phyloP scores from a whole-genome alignment of 2,113 vertebrate species.

The Strix aluco region DNA sequence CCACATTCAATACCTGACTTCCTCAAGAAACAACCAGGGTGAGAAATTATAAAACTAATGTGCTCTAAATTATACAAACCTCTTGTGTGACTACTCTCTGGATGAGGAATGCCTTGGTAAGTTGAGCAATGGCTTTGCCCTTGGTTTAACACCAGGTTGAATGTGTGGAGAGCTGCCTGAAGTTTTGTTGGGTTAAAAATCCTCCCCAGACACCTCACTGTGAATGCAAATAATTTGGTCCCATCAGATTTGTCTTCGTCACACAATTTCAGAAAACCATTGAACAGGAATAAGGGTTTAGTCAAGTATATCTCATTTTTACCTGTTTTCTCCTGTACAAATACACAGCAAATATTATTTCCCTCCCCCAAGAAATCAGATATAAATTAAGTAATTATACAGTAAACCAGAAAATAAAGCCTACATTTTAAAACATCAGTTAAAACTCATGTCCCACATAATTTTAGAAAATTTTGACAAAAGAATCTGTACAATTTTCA shows the following conservation, averaged over 20 bases:
- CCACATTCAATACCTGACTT: neutral
- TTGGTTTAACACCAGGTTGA: neutral
- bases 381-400: neutral
- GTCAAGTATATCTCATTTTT: neutral
- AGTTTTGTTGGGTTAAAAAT: neutral
- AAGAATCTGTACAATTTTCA: neutral
- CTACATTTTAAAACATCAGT: neutral
- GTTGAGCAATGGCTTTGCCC: neutral
- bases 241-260: neutral
- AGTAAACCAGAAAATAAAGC: neutral
- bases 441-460: neutral
- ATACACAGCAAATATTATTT: neutral
- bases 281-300: neutral
- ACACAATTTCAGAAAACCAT: neutral
- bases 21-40: neutral
- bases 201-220: accelerated
- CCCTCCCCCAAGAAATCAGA: accelerated
- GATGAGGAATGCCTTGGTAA: neutral
- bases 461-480: neutral
- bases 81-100: neutral
- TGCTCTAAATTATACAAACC: neutral
- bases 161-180: accelerated
- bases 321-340: neutral
- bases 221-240: neutral
- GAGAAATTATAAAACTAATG: neutral